Evolutionary conservation across 2,888 invertebrate genomes (phyloP).

Genomic region (Acanthococcus lagerstroemiae): DNA sequence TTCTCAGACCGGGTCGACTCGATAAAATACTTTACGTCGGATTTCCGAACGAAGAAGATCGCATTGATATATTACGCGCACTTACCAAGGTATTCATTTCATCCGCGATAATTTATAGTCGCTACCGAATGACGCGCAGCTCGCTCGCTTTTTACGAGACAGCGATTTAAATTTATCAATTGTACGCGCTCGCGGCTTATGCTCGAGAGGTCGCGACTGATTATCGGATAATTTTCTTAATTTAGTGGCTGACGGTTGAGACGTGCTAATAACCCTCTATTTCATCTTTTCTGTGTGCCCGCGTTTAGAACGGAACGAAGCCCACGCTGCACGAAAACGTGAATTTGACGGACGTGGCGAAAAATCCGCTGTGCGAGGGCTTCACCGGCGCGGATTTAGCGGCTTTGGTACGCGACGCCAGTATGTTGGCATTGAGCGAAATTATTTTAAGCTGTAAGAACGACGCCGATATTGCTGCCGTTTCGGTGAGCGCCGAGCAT

Average conservation of each 20-base stretch:
- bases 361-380: slow-evolving; percentile 56
- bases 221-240: no score
- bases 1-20: slow-evolving; percentile 76
- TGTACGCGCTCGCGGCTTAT: no score
- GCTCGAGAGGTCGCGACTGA: no score
- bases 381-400: slow-evolving; percentile 92
- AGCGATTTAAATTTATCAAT: no score
- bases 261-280: neutral
- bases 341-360: slow-evolving; percentile 59
- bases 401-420: slow-evolving; percentile 78
- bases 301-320: slow-evolving; percentile 39
- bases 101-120: no score
- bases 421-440: slow-evolving; percentile 67
- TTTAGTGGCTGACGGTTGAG: no score
- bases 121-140: no score
- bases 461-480: slow-evolving; percentile 6
- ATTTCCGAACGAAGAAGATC: slow-evolving; percentile 66
- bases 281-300: neutral
- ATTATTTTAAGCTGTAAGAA: slow-evolving; percentile 47
- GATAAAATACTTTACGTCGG: slow-evolving; percentile 86
- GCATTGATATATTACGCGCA: slow-evolving; percentile 77
- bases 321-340: slow-evolving; percentile 70
- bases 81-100: slow-evolving; percentile 61
- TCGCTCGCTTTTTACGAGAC: no score
- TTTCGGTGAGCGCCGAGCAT: slow-evolving; percentile 54